Conservation (phyloP, 2,797 vertebrate species). For the Alcedo quadribrachys region DNA sequence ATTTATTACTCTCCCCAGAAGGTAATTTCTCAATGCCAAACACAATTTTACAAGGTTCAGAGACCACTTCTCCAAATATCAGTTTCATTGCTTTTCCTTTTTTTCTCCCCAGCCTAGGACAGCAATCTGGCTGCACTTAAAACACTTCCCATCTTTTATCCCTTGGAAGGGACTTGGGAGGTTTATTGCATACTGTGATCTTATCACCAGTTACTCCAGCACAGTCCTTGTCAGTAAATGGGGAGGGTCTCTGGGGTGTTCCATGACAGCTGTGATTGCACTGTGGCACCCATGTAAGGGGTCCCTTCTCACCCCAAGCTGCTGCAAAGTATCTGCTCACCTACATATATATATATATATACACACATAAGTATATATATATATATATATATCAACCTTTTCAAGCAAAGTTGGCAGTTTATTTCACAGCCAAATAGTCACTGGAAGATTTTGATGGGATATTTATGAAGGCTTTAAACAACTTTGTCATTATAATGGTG, state of each 20-base stretch:
- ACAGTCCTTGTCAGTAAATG: neutral
- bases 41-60: neutral
- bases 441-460: neutral
- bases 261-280: rapidly evolving
- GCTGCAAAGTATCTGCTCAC: neutral
- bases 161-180: neutral
- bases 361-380: neutral
- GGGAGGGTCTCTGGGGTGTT: rapidly evolving
- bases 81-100: neutral
- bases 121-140: slow-evolving; percentile 36
- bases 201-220: neutral
- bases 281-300: rapidly evolving
- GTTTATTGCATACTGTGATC: slow-evolving; percentile 2
- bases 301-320: neutral
- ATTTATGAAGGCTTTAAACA: neutral
- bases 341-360: too few relatives aligned
- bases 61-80: neutral
- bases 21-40: neutral
- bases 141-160: slow-evolving; percentile 25
- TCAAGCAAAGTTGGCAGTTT: neutral
- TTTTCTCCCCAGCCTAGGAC: neutral
- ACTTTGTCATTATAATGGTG: neutral
- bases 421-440: neutral
- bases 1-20: neutral
- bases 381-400: neutral